Evolutionary conservation across 2,888 invertebrate genomes (phyloP), one percentile per base, ranked within the genome.

Genomic region (Lochmaea crataegi): DNA sequence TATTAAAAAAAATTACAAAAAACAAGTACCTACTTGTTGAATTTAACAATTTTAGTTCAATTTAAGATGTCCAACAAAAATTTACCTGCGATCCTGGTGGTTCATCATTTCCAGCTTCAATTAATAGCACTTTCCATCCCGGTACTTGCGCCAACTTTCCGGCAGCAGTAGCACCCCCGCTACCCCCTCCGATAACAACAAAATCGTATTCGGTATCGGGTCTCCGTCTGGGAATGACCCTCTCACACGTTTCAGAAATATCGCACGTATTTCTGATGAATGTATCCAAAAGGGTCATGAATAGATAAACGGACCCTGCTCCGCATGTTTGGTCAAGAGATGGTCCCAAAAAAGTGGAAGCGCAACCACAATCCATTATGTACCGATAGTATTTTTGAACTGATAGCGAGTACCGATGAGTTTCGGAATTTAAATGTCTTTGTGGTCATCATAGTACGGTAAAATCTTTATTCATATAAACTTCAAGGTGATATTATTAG

Each of bases 31-130:
- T n/a, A n/a, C 22, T 22, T 22, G 2, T 22, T 22, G 22, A 22
- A 22, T 22, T 22, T 22, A 38, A 38, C 7, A 38, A 38, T 38
- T 38, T 38, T 7, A 38, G 32, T 38, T 38, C 32, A 7, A 38
- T 32, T 32, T 32, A 4, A 32, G 32, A 4, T 32, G 32, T 5
- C 32, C 4, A 32, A 5, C 32, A 42, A 12, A 42, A 16, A 53
- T 18, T 58, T 68, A 80, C 80, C 79, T 86, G 86, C 0, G 92
- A 88, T 56, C 89, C 90, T 0, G 90, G 89, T 0, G 93, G 92
- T 83, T 93, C 93, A 80, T 93, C 92, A 0, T 90, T 91, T 0
- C 93, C 93, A 0, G 93, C 93, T 87, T 93, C 93, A 75, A 93
- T 84, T 11, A 93, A 84, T 38, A 93, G 82, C n/a, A 93, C 92